Evolutionary conservation across 2,113 vertebrate species (phyloP).

Genomic region (Centropus bengalensis): DNA sequence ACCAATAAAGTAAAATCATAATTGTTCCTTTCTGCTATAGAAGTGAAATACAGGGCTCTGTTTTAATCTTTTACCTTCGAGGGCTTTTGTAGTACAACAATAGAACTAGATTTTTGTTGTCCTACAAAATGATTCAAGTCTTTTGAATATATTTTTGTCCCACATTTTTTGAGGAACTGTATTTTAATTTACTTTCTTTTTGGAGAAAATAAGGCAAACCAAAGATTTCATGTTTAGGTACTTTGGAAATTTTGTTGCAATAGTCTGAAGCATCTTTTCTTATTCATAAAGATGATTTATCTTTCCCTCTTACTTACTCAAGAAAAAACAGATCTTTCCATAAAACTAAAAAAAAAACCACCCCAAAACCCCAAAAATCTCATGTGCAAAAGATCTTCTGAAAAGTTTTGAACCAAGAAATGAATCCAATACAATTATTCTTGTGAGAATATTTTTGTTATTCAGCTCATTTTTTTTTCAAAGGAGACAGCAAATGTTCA

Average conservation of each 20-base stretch:
- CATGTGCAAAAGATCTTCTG: not conserved
- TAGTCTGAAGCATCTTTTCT: not conserved
- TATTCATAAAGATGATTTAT: not conserved
- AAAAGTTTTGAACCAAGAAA: not conserved
- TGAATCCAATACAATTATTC: not conserved
- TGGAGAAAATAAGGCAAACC: not conserved
- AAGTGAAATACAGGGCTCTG: not conserved
- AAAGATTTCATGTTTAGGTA: not conserved
- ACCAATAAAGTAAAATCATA: not conserved
- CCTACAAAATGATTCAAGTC: not conserved
- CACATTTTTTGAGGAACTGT: not conserved
- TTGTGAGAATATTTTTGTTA: not conserved
- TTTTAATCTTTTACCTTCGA: not conserved
- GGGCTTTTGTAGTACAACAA: not conserved
- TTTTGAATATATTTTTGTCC: not conserved
- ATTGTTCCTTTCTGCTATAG: not conserved
- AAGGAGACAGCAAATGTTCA: not conserved
- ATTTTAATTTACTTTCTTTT: not conserved
- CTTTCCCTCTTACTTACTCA: not conserved
- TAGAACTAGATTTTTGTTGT: not conserved
- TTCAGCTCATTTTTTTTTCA: not conserved
- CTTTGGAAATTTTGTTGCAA: not conserved
- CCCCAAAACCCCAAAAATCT: not conserved
- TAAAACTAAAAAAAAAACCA: too few species aligned
- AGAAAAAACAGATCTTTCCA: not conserved